phyloP scores from a whole-genome alignment of 2,797 vertebrate genomes.

The Alca torda region DNA sequence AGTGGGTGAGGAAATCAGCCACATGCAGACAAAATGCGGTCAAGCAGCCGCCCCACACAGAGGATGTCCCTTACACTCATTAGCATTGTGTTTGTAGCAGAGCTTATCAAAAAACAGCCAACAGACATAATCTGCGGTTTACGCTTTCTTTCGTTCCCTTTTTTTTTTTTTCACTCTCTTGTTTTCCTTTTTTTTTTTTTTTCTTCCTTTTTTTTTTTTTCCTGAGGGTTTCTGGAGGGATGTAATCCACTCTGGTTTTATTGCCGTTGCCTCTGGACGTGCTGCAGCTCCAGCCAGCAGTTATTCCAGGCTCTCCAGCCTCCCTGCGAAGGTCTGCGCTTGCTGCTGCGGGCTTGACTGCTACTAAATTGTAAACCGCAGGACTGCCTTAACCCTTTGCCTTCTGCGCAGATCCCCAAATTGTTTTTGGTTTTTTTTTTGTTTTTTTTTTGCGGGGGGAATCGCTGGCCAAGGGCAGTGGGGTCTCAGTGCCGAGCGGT shows the following conservation, averaged over 20 bases:
- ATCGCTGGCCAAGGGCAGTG: not conserved
- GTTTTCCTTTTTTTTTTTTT: not conserved
- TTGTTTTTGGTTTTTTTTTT: not conserved
- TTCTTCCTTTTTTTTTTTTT: not conserved
- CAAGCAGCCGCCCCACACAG: conserved; percentile 59
- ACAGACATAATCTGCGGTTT: conserved; percentile 72
- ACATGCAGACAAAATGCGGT: conserved; percentile 65
- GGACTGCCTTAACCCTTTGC: conserved; percentile 52
- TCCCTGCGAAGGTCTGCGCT: conserved; percentile 35
- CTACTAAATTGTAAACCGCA: conserved; percentile 52
- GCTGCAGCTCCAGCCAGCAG: conserved; percentile 63
- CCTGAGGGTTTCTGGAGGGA: conserved; percentile 42
- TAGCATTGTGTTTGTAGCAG: conserved; percentile 64
- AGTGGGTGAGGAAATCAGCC: conserved; percentile 66
- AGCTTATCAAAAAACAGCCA: conserved; percentile 72
- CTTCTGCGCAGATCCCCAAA: not conserved
- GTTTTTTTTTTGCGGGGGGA: not conserved
- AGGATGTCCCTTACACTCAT: conserved; percentile 65
- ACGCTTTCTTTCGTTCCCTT: conserved; percentile 13
- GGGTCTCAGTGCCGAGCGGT: fast-evolving
- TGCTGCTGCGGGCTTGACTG: not conserved
- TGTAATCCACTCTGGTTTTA: conserved; percentile 67
- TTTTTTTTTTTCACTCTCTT: not conserved
- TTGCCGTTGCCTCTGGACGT: conserved; percentile 58
- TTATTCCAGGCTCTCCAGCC: conserved; percentile 56